Conservation (phyloP, 1,140 invertebrate species). For the Tetramorium parvispinum region DNA sequence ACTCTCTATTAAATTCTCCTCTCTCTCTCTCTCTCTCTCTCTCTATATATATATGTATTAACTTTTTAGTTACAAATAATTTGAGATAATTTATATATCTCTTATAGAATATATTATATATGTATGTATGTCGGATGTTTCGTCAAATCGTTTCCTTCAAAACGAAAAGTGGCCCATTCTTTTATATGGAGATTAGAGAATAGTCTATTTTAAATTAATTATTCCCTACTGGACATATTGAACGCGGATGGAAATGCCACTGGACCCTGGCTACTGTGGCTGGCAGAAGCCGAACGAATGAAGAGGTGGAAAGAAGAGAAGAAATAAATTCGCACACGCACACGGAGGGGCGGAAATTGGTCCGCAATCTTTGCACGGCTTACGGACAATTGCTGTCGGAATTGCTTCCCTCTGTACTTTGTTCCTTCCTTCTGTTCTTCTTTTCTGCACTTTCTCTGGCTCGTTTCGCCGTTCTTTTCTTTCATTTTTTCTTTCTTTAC, state of each 20-base stretch:
- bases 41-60: no score
- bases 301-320: conserved; percentile 10
- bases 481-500: background rate
- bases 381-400: conserved; percentile 80
- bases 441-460: conserved; percentile 41
- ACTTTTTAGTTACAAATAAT: background rate
- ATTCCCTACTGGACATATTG: background rate
- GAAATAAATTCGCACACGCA: conserved; percentile 62
- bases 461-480: conserved; percentile 10
- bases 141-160: background rate
- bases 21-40: no score
- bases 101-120: no score
- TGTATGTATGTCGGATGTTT: no score
- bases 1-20: background rate
- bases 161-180: background rate
- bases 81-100: no score
- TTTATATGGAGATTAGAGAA: background rate
- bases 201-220: conserved; percentile 4
- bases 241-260: background rate
- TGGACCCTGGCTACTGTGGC: background rate
- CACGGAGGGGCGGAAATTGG: conserved; percentile 71
- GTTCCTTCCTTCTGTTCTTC: conserved; percentile 51
- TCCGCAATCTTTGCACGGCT: conserved; percentile 77
- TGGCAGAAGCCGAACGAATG: conserved; percentile 17
- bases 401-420: conserved; percentile 71